Percentiles rank a stretch among this genome's conserved stretches.
Conservation (phyloP, 2,797 vertebrate species). For the Schizothorax lantsangensis region DNA sequence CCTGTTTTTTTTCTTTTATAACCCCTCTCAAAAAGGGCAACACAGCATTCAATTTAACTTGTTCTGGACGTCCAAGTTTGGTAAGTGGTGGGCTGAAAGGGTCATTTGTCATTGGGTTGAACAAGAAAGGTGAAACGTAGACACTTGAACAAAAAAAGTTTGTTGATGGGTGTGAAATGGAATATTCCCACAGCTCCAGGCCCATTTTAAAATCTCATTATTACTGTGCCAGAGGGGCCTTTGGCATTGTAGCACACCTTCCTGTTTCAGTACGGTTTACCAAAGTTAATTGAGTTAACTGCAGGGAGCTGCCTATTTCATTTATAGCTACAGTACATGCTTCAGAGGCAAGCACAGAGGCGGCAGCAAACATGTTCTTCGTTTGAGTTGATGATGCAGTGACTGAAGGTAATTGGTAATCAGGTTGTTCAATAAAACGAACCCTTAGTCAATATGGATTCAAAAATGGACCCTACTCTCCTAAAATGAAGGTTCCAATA, state of each 20-base stretch:
- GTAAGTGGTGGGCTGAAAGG: neutral
- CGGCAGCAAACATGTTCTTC: neutral
- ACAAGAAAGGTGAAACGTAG: constrained; percentile 24
- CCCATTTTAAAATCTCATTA: constrained; percentile 55
- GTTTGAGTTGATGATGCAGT: neutral
- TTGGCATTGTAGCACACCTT: constrained; percentile 43
- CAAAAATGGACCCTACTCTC: neutral
- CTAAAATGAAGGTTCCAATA: neutral
- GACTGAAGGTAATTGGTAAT: neutral
- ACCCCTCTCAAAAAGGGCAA: neutral
- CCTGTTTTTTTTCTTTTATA: neutral
- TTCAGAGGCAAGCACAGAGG: constrained; percentile 29
- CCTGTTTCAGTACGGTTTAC: constrained; percentile 51
- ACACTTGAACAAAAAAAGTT: constrained; percentile 6
- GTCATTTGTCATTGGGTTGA: constrained; percentile 15
- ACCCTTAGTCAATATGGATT: neutral
- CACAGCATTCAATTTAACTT: neutral
- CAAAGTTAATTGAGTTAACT: constrained; percentile 64
- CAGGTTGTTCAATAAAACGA: neutral
- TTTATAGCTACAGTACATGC: constrained; percentile 44
- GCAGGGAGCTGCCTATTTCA: constrained; percentile 54
- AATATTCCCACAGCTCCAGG: constrained; percentile 33
- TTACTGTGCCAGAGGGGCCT: constrained; percentile 51
- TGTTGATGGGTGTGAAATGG: constrained; percentile 29
- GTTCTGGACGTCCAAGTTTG: neutral